These are phyloP conservation scores for Tachysurus vachellii DNA, from an alignment of 2,113 vertebrate genomes.

Conservation along the genomic window DNA sequence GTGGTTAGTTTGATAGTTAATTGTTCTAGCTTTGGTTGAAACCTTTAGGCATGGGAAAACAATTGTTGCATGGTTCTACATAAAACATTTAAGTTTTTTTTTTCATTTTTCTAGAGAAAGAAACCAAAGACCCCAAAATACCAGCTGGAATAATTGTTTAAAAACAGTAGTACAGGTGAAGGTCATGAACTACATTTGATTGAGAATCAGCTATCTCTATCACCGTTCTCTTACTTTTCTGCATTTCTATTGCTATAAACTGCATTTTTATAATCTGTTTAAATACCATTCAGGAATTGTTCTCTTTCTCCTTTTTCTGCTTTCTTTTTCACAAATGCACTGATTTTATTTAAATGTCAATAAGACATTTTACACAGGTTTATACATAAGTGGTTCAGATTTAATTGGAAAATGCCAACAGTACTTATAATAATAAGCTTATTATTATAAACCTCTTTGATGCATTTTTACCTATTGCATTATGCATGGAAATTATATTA, in stretches of 20 bases:
- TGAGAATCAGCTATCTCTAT: background rate
- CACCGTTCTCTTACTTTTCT: background rate
- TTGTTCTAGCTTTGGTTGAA: background rate
- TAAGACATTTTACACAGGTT: background rate
- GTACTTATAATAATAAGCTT: background rate
- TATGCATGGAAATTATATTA: background rate
- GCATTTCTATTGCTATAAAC: background rate
- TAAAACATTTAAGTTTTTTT: background rate
- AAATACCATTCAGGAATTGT: background rate
- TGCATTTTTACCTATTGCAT: background rate
- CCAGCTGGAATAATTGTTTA: background rate
- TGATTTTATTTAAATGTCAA: background rate
- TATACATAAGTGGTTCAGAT: background rate
- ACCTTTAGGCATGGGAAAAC: background rate
- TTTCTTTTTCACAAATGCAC: background rate
- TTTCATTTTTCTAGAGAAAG: background rate
- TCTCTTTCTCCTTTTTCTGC: background rate
- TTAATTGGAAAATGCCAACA: background rate
- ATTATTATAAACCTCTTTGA: background rate
- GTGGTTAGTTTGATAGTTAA: background rate
- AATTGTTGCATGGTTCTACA: background rate
- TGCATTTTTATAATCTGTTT: background rate
- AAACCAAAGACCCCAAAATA: background rate
- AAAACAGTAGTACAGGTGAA: background rate
- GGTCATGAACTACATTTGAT: background rate